A percentile compares a stretch with the other conserved stretches of the same genome.
Evolutionary conservation across 2,113 vertebrate genomes (phyloP).

Genomic region (Eidolon helvum): DNA sequence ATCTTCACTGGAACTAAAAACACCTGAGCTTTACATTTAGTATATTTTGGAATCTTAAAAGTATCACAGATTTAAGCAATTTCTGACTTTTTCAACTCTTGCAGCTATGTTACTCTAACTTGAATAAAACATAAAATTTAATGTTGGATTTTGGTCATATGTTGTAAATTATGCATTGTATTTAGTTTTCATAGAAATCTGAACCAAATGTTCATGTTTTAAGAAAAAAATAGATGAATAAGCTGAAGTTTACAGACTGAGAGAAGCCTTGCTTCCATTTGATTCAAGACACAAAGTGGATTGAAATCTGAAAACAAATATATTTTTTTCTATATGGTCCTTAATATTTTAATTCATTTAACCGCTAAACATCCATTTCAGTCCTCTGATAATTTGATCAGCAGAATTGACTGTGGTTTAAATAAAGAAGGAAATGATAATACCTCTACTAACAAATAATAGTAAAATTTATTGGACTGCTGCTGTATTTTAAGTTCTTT

Average conservation of each 20-base stretch:
- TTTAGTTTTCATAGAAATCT: conserved; percentile 13
- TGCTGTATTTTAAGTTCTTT: not conserved
- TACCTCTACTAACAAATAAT: not conserved
- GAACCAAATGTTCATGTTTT: not conserved
- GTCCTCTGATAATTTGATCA: not conserved
- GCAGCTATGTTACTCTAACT: not conserved
- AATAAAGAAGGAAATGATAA: not conserved
- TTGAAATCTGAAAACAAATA: not conserved
- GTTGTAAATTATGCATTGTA: conserved; percentile 7
- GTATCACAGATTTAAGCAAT: conserved; percentile 16
- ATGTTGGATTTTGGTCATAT: not conserved
- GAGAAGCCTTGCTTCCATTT: not conserved
- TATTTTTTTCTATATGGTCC: not conserved
- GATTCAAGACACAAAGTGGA: not conserved
- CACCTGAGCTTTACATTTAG: not conserved
- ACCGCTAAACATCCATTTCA: not conserved
- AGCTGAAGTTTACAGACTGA: not conserved
- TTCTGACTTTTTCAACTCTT: not conserved
- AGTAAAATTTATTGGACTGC: not conserved
- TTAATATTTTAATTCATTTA: not conserved
- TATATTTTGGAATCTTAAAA: conserved; percentile 23
- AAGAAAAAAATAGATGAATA: not conserved
- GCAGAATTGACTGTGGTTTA: not conserved
- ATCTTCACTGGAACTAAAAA: not conserved
- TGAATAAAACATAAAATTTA: conserved; percentile 39